Base-by-base conservation (phyloP, 1,140 invertebrate genomes). In the Drosophila erecta region DNA sequence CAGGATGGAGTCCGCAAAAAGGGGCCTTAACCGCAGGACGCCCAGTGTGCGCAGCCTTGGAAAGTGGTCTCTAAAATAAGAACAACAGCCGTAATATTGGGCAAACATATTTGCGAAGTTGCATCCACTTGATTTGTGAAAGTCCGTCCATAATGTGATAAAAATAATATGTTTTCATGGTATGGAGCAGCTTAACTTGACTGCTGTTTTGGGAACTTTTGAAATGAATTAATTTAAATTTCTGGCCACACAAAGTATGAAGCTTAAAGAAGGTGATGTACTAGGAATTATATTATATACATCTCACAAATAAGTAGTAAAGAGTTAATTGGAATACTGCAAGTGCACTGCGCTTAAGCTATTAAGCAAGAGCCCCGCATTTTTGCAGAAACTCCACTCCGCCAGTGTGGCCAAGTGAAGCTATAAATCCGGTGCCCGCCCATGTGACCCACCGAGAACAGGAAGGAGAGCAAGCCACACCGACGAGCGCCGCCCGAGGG, bases 401-500 rank as follows among this genome's bases (percentile, higher is more conserved):
- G 30, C 15, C 49, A 51, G 49, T 51, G 30, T 17, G 49, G 49
- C 30, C 49, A 20, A 51, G 30, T 51, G 15, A 35, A 27, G 55
- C 59, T 40, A 43, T 44, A 49, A 17, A 51, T 65, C 59, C 60
- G 33, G 17, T 24, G 7, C 27, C 60, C 58, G 17, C 30, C 60
- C 66, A 33, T 65, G 38, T 59, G 69, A 75, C 69, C 66, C 55
- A 44, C 46, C 55, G 66, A 53, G 17, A 58, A 58, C 56, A 71
- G 67, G 65, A 74, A 53, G 46, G 22, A 44, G 47, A 35, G 40
- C 54, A 37, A 44, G 38, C 53, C 55, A 57, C 50, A 40, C 35
- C 50, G 38, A 17, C 44, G 43, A 71, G 59, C 64, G 37, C 4
- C 12, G 64, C 64, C 59, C 10, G 22, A 41, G 69, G 40, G 40